Percentiles rank a stretch among this genome's conserved stretches.
These are phyloP conservation scores for Phalacrocorax carbo DNA, from an alignment of 2,113 vertebrate species.

Conservation along the genomic window DNA sequence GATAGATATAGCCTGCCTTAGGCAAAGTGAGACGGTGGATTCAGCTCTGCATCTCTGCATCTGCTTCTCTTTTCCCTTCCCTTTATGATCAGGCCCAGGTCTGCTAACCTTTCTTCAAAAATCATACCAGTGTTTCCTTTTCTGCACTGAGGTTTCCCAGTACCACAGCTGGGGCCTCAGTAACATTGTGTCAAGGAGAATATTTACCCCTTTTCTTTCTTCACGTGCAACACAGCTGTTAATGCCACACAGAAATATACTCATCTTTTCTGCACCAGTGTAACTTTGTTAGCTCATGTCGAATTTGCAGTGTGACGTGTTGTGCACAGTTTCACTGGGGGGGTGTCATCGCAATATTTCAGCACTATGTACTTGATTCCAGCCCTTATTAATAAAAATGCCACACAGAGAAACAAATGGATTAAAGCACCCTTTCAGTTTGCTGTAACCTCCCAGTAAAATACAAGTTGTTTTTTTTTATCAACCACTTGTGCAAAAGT, in stretches of 20 bases:
- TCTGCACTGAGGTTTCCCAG: background rate
- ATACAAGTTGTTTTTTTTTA: background rate
- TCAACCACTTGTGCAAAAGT: background rate
- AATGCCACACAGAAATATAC: background rate
- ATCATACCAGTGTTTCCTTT: background rate
- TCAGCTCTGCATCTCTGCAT: background rate
- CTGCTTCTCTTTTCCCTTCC: background rate
- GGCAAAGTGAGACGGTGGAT: background rate
- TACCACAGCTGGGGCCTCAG: background rate
- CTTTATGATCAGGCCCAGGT: background rate
- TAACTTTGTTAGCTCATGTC: rapidly evolving
- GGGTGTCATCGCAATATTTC: background rate
- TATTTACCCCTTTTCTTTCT: background rate
- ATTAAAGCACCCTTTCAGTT: background rate
- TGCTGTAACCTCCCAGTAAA: background rate
- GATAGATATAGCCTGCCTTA: background rate
- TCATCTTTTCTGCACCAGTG: background rate
- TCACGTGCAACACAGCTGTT: background rate
- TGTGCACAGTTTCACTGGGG: background rate
- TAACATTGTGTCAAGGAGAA: background rate
- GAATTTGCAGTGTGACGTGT: background rate
- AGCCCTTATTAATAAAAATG: background rate
- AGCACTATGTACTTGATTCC: background rate
- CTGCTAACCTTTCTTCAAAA: background rate
- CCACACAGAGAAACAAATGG: background rate